A percentile compares a stretch with the other conserved stretches of the same genome.
Conservation (phyloP, 2,888 invertebrate genomes). For the Drosophila parthenogenetica region DNA sequence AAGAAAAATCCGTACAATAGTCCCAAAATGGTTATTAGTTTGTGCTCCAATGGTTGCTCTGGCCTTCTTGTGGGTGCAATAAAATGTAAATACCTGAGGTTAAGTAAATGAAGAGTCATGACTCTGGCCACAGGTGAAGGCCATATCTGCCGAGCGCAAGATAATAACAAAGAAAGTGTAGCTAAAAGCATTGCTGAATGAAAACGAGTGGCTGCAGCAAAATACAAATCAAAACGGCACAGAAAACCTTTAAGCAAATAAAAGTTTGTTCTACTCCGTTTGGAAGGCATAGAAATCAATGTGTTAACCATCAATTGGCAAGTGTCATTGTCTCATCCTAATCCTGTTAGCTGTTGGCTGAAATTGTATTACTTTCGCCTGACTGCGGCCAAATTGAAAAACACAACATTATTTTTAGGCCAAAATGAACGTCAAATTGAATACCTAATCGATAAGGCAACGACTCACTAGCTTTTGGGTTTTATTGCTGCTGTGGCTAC, state of each 20-base stretch:
- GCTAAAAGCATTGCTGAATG: neutral
- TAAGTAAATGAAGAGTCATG: conserved; percentile 23
- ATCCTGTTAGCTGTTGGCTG: conserved; percentile 46
- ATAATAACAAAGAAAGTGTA: conserved; percentile 9
- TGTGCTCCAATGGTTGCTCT: conserved; percentile 2
- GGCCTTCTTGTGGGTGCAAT: neutral
- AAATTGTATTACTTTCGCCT: conserved; percentile 71
- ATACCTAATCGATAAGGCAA: conserved; percentile 61
- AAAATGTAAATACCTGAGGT: conserved; percentile 17
- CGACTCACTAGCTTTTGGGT: conserved; percentile 2
- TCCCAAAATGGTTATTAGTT: neutral
- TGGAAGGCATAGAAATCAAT: conserved; percentile 27
- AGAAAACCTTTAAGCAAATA: neutral
- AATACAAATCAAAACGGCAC: conserved; percentile 16
- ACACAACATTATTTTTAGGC: conserved; percentile 19
- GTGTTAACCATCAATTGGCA: conserved; percentile 29
- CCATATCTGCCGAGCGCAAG: neutral
- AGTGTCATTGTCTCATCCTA: conserved; percentile 39
- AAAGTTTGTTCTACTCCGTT: conserved; percentile 3
- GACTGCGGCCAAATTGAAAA: conserved; percentile 56
- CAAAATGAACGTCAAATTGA: conserved; percentile 40
- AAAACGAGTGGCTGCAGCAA: neutral
- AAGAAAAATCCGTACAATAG: neutral
- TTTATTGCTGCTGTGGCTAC: conserved; percentile 4
- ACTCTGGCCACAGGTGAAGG: conserved; percentile 14